These are phyloP conservation scores for Sesamia nonagrioides DNA, from an alignment of 1,140 invertebrate species.

Conservation along the genomic window DNA sequence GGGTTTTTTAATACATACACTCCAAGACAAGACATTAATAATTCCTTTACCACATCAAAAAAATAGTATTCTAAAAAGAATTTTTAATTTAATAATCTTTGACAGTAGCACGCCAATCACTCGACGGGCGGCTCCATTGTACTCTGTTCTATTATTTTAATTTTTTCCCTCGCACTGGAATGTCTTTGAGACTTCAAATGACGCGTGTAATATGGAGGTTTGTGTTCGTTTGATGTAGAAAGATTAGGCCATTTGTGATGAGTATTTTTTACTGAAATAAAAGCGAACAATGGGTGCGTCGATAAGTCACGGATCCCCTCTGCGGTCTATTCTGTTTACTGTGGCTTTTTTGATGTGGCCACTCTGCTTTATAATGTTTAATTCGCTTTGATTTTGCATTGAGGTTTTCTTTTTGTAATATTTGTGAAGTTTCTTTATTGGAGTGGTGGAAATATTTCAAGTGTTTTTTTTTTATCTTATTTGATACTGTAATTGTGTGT, in stretches of 20 bases:
- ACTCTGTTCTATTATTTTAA: slow-evolving; percentile 83
- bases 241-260: slow-evolving; percentile 82
- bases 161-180: slow-evolving; percentile 80
- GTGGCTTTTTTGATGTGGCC: slow-evolving; percentile 61
- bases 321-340: slow-evolving; percentile 67
- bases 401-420: slow-evolving; percentile 23
- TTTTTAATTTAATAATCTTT: slow-evolving; percentile 75
- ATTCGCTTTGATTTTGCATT: slow-evolving; percentile 39
- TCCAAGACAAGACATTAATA: slow-evolving; percentile 6
- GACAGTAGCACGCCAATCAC: slow-evolving; percentile 59
- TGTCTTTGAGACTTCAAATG: slow-evolving; percentile 87
- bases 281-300: slow-evolving; percentile 74
- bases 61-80: slow-evolving; percentile 63
- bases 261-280: slow-evolving; percentile 78
- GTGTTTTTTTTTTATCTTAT: not conserved
- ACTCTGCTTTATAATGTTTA: slow-evolving; percentile 49
- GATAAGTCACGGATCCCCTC: slow-evolving; percentile 70
- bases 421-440: slow-evolving; percentile 20
- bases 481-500: not conserved
- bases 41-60: slow-evolving; percentile 34
- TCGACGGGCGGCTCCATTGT: slow-evolving; percentile 61
- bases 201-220: slow-evolving; percentile 85
- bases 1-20: not conserved
- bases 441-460: not conserved
- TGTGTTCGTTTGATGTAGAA: slow-evolving; percentile 82